Conservation (phyloP, 2,888 invertebrate species). For the Lepas anatifera region DNA sequence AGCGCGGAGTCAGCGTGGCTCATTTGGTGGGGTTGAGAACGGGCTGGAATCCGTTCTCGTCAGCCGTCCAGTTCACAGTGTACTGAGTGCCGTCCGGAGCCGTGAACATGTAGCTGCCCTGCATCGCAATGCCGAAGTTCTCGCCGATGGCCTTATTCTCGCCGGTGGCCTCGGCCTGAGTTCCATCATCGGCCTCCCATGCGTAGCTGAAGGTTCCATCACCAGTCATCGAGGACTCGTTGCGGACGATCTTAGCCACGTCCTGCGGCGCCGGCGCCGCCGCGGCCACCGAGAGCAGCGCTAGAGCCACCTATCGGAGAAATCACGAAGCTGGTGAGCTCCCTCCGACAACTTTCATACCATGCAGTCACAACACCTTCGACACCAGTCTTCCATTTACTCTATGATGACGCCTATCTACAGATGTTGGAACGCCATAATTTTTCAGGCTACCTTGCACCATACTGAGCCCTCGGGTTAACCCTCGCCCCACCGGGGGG, state of each 20-base stretch:
- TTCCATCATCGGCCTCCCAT: slow-evolving; percentile 13
- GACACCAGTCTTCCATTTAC: too few relatives aligned
- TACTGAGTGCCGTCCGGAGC: not conserved
- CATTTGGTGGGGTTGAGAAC: not conserved
- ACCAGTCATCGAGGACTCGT: not conserved
- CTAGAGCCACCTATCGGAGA: not conserved
- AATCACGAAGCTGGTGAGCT: too few relatives aligned
- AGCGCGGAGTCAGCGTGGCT: too few relatives aligned
- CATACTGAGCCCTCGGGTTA: too few relatives aligned
- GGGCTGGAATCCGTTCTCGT: slow-evolving; percentile 13
- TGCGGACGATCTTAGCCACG: slow-evolving; percentile 2
- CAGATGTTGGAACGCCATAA: too few relatives aligned
- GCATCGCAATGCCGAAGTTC: slow-evolving; percentile 3
- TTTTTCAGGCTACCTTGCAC: too few relatives aligned
- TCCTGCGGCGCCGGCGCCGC: not conserved
- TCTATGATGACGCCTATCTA: too few relatives aligned
- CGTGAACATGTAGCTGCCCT: not conserved
- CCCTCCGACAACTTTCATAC: too few relatives aligned
- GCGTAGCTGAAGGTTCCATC: slow-evolving; percentile 16
- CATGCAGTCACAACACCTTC: too few relatives aligned
- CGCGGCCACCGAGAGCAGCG: not conserved
- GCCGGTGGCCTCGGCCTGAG: not conserved
- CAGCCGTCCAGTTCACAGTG: not conserved
- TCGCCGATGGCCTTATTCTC: slow-evolving; percentile 10
- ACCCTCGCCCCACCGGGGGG: too few relatives aligned